A percentile compares a stretch with the other conserved stretches of the same genome.
Conservation (phyloP, 2,888 invertebrate genomes). For the Cremastobaeus sp. region DNA sequence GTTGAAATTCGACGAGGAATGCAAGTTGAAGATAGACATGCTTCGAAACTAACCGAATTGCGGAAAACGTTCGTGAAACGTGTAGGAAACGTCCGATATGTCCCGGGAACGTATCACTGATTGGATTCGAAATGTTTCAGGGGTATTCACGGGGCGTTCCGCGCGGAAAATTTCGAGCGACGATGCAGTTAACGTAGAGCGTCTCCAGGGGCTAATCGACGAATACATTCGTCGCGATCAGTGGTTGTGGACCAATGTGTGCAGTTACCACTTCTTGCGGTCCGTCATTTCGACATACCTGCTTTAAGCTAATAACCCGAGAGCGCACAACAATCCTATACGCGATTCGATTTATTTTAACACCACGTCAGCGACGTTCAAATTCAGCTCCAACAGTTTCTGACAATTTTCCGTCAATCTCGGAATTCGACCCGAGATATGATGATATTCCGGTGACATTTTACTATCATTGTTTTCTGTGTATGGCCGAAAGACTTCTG, state of each 20-base stretch:
- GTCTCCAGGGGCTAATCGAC: conserved; percentile 39
- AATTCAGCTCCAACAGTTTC: conserved; percentile 13
- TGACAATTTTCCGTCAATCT: conserved; percentile 12
- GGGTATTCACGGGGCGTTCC: conserved; percentile 32
- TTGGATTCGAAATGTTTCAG: conserved; percentile 35
- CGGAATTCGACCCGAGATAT: conserved; percentile 12
- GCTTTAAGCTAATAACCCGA: conserved; percentile 46
- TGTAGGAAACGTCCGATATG: conserved; percentile 21
- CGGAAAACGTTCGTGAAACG: conserved; percentile 26
- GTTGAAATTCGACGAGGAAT: not conserved
- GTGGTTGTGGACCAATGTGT: conserved; percentile 12
- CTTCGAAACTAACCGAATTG: conserved; percentile 9
- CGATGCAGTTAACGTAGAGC: conserved; percentile 40
- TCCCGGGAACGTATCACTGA: conserved; percentile 24
- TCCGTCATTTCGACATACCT: conserved; percentile 36
- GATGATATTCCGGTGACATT: conserved; percentile 31
- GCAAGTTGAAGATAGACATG: not conserved
- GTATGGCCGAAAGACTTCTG: conserved; percentile 11
- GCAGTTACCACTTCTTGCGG: conserved; percentile 5
- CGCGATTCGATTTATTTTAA: conserved; percentile 27
- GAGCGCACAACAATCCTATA: conserved; percentile 16
- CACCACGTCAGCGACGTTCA: conserved; percentile 13
- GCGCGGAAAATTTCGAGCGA: conserved; percentile 44
- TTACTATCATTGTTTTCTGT: conserved; percentile 24
- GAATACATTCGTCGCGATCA: conserved; percentile 20